phyloP scores from a whole-genome alignment of 2,888 invertebrate species.

The Tetragonula carbonaria region DNA sequence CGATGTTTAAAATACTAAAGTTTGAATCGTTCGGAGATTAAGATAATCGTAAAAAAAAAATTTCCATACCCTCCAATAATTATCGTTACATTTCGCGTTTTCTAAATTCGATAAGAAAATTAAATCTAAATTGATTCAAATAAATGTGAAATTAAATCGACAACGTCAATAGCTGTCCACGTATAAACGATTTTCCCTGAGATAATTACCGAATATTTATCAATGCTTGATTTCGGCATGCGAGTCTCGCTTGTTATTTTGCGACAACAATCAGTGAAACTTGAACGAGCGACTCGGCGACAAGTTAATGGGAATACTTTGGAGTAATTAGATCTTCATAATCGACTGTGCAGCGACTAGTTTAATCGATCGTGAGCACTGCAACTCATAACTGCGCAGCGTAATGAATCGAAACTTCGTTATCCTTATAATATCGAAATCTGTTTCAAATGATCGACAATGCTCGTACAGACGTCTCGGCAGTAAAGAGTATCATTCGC shows the following conservation, averaged over 20 bases:
- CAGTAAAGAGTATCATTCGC: background rate
- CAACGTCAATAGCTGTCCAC: too few relatives aligned
- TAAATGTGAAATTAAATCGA: too few relatives aligned
- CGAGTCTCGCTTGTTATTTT: constrained; percentile 1
- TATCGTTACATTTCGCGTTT: too few relatives aligned
- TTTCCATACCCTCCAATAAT: too few relatives aligned
- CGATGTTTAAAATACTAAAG: too few relatives aligned
- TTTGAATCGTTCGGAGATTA: too few relatives aligned
- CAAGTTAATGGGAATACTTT: constrained; percentile 49
- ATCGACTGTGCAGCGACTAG: constrained; percentile 33
- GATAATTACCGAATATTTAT: too few relatives aligned
- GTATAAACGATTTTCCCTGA: too few relatives aligned
- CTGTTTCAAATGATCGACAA: constrained; percentile 46
- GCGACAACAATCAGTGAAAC: background rate
- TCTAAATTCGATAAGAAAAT: too few relatives aligned
- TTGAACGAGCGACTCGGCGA: background rate
- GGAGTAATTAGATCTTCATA: constrained; percentile 46
- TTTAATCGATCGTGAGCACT: constrained; percentile 52
- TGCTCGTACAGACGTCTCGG: constrained; percentile 14
- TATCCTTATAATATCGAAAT: constrained; percentile 60
- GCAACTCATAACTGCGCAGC: constrained; percentile 50
- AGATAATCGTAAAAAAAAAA: too few relatives aligned
- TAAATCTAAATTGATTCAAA: too few relatives aligned
- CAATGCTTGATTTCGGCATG: background rate
- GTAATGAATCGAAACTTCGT: constrained; percentile 71